These are phyloP conservation scores for Coelopa frigida DNA, from an alignment of 1,140 invertebrate genomes.

Conservation along the genomic window DNA sequence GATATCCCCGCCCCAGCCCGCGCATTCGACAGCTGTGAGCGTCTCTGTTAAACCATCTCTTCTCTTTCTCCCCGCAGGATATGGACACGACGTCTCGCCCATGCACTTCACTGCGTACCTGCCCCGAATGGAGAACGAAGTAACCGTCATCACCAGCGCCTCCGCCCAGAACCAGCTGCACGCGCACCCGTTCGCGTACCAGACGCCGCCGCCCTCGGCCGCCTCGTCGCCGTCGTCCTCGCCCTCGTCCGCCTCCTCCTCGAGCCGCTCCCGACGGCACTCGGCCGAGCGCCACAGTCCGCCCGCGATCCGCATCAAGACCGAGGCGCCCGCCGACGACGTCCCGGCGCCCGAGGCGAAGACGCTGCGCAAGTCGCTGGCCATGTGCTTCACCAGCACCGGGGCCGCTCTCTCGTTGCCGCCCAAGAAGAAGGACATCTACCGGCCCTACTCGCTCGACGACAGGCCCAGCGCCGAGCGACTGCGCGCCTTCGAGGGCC, in stretches of 20 bases:
- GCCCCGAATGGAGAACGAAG: constrained; percentile 48
- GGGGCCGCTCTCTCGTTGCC: constrained; percentile 71
- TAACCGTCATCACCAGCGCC: constrained; percentile 46
- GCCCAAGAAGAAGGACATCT: constrained; percentile 83
- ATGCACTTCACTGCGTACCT: constrained; percentile 57
- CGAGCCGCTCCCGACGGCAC: constrained; percentile 15
- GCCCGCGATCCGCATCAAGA: constrained; percentile 27
- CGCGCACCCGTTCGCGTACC: constrained; percentile 29
- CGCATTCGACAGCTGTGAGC: no score
- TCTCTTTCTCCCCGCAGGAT: constrained; percentile 41
- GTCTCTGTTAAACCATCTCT: no score
- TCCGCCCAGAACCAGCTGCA: constrained; percentile 25
- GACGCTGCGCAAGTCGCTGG: constrained; percentile 51
- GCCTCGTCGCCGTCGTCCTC: constrained; percentile 17
- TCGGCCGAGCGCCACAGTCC: constrained; percentile 28
- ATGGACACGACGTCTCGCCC: constrained; percentile 55
- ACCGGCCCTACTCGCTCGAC: constrained; percentile 74
- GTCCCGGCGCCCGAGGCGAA: neutral
- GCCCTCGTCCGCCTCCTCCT: constrained; percentile 37
- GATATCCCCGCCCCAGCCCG: no score
- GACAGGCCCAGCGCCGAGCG: constrained; percentile 47
- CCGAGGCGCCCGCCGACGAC: constrained; percentile 18
- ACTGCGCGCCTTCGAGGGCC: constrained; percentile 42
- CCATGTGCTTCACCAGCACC: constrained; percentile 76
- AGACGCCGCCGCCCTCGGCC: constrained; percentile 26